Evolutionary conservation across 2,888 invertebrate genomes (phyloP).

Genomic region (Drosophila longiperda): DNA sequence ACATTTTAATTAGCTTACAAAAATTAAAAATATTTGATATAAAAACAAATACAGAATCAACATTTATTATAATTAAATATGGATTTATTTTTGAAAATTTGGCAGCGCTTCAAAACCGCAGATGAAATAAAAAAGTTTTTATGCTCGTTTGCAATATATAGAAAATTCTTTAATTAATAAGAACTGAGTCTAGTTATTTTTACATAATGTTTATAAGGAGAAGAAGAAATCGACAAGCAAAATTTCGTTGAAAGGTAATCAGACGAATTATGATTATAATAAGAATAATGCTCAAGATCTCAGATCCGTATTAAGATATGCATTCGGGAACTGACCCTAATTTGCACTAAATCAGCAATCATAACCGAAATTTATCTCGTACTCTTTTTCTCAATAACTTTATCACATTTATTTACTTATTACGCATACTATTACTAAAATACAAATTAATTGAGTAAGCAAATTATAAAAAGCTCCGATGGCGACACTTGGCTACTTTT

Average conservation of each 20-base stretch:
- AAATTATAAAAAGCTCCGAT: background rate
- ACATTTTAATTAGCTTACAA: conserved; percentile 51
- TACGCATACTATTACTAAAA: background rate
- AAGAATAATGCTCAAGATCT: background rate
- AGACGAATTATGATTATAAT: background rate
- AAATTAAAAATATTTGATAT: conserved; percentile 27
- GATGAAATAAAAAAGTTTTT: background rate
- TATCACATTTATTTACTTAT: conserved; percentile 3
- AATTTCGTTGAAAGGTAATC: background rate
- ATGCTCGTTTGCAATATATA: too few relatives aligned
- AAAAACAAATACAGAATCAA: conserved; percentile 40
- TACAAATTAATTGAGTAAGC: conserved; percentile 9
- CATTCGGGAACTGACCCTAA: background rate
- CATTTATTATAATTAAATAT: conserved; percentile 36
- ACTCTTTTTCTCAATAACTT: background rate
- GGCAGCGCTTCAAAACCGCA: background rate
- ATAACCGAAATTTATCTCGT: background rate
- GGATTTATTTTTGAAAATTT: background rate
- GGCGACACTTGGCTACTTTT: background rate
- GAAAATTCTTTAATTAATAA: background rate
- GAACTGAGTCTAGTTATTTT: too few relatives aligned
- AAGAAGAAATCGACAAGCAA: background rate
- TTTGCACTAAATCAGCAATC: background rate
- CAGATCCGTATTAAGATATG: background rate
- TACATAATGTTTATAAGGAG: background rate